phyloP scores from a whole-genome alignment of 2,113 vertebrate genomes.

The Pan troglodytes region NHGRI_mPanTro3-v2.1_pri NC_072408.2:134473001-134473500 shows the following conservation, averaged over 20 bases:
- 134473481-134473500: accelerated
- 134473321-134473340: neutral
- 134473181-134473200: neutral
- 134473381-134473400: neutral
- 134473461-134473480: accelerated
- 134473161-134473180: neutral
- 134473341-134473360: neutral
- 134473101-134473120: neutral
- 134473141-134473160: neutral
- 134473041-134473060: neutral
- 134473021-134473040: neutral
- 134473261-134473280: neutral
- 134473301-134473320: neutral
- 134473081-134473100: neutral
- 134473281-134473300: neutral
- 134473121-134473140: neutral
- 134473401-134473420: neutral
- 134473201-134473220: accelerated
- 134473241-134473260: neutral
- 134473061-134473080: neutral
- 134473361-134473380: neutral
- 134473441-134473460: neutral
- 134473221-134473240: neutral
- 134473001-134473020: neutral
- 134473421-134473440: neutral